Evolutionary conservation across 2,888 invertebrate species (phyloP).

Genomic region (Aplocera efformata): DNA sequence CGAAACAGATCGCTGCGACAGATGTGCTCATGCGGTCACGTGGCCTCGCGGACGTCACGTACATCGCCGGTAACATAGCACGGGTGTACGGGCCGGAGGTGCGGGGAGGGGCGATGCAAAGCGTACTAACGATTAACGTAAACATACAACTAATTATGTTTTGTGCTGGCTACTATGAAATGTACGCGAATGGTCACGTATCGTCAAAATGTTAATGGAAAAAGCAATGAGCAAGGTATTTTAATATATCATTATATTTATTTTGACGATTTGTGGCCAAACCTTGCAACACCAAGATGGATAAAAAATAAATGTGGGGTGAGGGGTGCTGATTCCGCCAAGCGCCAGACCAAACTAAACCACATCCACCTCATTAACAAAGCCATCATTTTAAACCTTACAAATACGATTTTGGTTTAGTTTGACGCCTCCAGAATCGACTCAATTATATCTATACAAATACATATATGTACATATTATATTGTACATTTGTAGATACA

Average conservation of each 20-base stretch:
- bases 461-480: too few relatives aligned
- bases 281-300: conserved; percentile 17
- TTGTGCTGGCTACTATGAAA: conserved; percentile 34
- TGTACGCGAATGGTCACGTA: conserved; percentile 19
- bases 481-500: too few relatives aligned
- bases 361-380: too few relatives aligned
- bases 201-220: conserved; percentile 14
- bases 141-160: conserved; percentile 14
- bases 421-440: too few relatives aligned
- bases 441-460: too few relatives aligned
- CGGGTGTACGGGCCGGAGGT: conserved; percentile 42
- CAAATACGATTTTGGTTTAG: too few relatives aligned
- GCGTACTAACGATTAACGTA: conserved; percentile 50
- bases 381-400: too few relatives aligned
- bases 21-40: conserved; percentile 12
- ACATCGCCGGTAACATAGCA: conserved; percentile 31
- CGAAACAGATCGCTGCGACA: not conserved
- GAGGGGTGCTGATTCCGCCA: conserved; percentile 6
- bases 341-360: too few relatives aligned
- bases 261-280: conserved; percentile 9
- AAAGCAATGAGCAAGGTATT: too few relatives aligned
- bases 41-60: conserved; percentile 4
- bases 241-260: conserved; percentile 1
- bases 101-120: conserved; percentile 56
- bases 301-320: conserved; percentile 10